A percentile compares a stretch with the other conserved stretches of the same genome.
phyloP scores from a whole-genome alignment of 2,113 vertebrate species.

The Oncorhynchus clarkii region DNA sequence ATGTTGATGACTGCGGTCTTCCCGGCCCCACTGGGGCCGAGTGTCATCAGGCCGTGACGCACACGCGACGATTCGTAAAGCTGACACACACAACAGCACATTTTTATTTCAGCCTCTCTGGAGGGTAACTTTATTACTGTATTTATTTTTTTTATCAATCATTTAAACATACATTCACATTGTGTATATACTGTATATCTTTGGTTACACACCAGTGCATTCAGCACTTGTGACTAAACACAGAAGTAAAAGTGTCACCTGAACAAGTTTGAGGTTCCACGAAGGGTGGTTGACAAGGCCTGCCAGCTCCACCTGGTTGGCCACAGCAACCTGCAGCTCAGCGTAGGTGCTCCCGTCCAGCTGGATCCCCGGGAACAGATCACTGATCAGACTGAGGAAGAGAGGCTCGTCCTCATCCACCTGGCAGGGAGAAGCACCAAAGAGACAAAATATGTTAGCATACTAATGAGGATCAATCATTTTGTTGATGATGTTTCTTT shows the following conservation, averaged over 20 bases:
- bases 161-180: no score
- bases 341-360: slow-evolving; percentile 81
- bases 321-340: slow-evolving; percentile 81
- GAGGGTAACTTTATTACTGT: no score
- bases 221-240: background rate
- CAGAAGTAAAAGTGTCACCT: slow-evolving; percentile 36
- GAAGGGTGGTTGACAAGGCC: slow-evolving; percentile 83
- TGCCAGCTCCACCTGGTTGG: slow-evolving; percentile 75
- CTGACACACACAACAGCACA: slow-evolving; percentile 15
- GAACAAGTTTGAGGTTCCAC: slow-evolving; percentile 88
- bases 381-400: slow-evolving; percentile 86
- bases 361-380: slow-evolving; percentile 85
- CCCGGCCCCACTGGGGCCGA: slow-evolving; percentile 87
- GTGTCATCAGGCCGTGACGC: slow-evolving; percentile 85
- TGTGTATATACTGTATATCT: no score
- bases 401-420: slow-evolving; percentile 91
- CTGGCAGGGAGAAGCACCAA: slow-evolving; percentile 58
- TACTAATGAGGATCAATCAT: no score
- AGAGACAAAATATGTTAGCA: background rate
- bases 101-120: no score
- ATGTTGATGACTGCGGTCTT: slow-evolving; percentile 83
- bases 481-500: background rate
- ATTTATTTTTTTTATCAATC: no score
- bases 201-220: background rate
- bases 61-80: slow-evolving; percentile 83